phyloP scores from a whole-genome alignment of 1,140 invertebrate genomes.

The Drosophila prosaltans region DNA sequence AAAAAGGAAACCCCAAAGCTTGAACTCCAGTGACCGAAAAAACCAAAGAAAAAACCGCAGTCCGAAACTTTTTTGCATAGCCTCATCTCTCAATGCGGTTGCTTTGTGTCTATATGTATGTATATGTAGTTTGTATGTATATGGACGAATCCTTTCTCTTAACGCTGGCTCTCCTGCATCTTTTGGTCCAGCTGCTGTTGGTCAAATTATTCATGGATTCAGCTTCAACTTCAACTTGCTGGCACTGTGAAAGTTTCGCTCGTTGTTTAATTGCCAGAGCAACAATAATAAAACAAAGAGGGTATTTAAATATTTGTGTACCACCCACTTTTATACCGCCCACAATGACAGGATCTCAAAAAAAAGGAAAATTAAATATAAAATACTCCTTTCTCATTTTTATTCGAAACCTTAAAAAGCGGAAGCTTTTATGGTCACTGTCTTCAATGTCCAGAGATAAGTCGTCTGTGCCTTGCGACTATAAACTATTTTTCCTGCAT shows the following conservation, averaged over 20 bases:
- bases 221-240: conserved; percentile 49
- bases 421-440: conserved; percentile 18
- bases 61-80: conserved; percentile 49
- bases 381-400: conserved; percentile 28
- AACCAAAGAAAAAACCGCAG: conserved; percentile 49
- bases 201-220: conserved; percentile 52
- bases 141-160: conserved; percentile 11
- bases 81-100: conserved; percentile 41
- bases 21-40: conserved; percentile 36
- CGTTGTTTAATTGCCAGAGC: conserved; percentile 43
- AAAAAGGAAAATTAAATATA: conserved; percentile 7
- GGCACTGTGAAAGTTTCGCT: conserved; percentile 30
- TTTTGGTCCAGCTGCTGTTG: conserved; percentile 12
- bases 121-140: background rate
- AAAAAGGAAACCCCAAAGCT: conserved; percentile 50
- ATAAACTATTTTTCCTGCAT: conserved; percentile 78
- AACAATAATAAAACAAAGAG: conserved; percentile 28
- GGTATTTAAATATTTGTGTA: conserved; percentile 37
- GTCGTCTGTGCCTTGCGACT: conserved; percentile 36
- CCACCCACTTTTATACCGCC: background rate
- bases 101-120: conserved; percentile 42
- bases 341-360: background rate
- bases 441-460: conserved; percentile 47
- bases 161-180: no score
- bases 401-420: conserved; percentile 30